A percentile compares a stretch with the other conserved stretches of the same genome.
These are phyloP conservation scores for Machimus rusticus DNA, from an alignment of 2,888 invertebrate genomes.

Conservation along the genomic window DNA sequence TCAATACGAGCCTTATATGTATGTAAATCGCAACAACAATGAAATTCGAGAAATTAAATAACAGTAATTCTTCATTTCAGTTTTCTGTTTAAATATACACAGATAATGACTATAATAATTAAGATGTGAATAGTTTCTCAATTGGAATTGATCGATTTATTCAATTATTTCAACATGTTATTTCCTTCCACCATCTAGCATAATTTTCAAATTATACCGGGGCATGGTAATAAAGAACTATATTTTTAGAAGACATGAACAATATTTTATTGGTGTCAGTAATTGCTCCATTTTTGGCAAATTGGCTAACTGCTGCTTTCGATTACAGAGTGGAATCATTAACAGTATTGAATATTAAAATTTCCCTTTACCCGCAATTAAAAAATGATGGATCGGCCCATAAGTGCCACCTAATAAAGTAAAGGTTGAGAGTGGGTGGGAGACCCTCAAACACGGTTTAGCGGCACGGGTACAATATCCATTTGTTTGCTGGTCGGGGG, in stretches of 20 bases:
- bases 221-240: background rate
- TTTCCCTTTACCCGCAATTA: background rate
- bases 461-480: background rate
- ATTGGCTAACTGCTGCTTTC: background rate
- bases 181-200: too few species aligned
- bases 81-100: too few species aligned
- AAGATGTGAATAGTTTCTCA: too few species aligned
- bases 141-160: too few species aligned
- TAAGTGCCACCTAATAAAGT: background rate
- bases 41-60: too few species aligned
- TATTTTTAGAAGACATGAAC: background rate
- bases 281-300: background rate
- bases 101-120: too few species aligned
- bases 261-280: background rate
- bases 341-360: background rate
- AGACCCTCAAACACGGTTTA: background rate
- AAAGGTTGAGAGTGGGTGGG: too few species aligned
- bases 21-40: too few species aligned
- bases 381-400: background rate
- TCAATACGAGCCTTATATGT: too few species aligned
- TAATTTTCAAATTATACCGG: background rate
- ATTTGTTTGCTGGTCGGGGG: background rate
- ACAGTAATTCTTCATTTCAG: too few species aligned
- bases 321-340: background rate
- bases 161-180: too few species aligned